Percentiles rank a stretch among this genome's conserved stretches.
phyloP scores from a whole-genome alignment of 35 echinoderm and acorn worm genomes.

The Apostichopus parvimensis region DNA sequence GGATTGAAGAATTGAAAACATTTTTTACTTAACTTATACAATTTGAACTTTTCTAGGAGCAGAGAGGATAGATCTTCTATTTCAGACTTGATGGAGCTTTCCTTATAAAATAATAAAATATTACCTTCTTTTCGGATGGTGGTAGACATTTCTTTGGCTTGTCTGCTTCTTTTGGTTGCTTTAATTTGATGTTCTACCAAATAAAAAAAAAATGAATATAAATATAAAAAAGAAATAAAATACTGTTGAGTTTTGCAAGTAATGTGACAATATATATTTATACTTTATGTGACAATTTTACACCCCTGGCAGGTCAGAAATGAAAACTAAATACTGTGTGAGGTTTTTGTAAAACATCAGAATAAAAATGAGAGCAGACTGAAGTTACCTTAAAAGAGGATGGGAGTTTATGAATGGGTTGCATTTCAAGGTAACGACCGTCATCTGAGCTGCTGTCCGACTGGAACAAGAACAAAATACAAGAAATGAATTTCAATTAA shows the following conservation, averaged over 20 bases:
- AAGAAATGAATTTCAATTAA: background rate
- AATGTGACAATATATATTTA: background rate
- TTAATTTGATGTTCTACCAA: background rate
- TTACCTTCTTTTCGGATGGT: no score
- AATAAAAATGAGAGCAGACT: background rate
- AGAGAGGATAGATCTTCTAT: no score
- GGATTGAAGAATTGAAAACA: no score
- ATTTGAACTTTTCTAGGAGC: no score
- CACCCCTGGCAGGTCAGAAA: background rate
- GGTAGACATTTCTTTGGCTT: background rate
- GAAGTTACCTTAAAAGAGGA: background rate
- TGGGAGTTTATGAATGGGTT: background rate
- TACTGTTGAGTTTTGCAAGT: background rate
- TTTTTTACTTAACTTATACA: no score
- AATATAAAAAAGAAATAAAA: background rate
- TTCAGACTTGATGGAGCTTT: no score
- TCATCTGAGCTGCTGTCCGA: background rate
- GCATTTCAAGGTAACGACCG: background rate
- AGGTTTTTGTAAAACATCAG: background rate
- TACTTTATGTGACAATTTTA: background rate
- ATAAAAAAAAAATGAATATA: background rate
- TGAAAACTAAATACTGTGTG: background rate
- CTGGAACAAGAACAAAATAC: background rate
- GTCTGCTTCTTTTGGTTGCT: background rate
- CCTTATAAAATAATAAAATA: no score